Percentiles rank a stretch among this genome's conserved stretches.
Evolutionary conservation across 2,888 invertebrate genomes (phyloP).

Genomic region (Poecilobothrus nobilitatus): DNA sequence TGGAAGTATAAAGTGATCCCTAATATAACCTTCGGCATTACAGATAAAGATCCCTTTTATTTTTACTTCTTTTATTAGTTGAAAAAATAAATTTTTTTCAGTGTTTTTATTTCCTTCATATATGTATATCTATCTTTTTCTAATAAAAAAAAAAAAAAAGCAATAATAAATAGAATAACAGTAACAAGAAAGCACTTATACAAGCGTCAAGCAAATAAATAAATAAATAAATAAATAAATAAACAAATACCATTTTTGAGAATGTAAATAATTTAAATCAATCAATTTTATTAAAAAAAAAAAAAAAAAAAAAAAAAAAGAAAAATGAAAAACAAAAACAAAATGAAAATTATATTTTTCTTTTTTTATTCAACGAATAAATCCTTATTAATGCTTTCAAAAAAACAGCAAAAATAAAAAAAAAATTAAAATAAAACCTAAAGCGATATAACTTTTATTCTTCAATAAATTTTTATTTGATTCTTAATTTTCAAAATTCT

Average conservation of each 20-base stretch:
- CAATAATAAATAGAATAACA: neutral
- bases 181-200: neutral
- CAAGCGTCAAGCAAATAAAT: neutral
- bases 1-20: neutral
- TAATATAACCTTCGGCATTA: neutral
- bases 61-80: no score
- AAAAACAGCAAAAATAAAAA: no score
- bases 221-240: neutral
- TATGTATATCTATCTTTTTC: no score
- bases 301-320: neutral
- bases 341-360: neutral
- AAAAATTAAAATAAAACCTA: neutral
- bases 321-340: neutral
- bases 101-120: no score
- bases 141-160: no score
- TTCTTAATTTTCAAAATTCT: neutral
- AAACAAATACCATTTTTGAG: neutral
- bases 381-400: neutral
- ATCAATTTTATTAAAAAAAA: neutral
- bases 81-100: no score
- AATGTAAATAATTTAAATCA: slow-evolving; percentile 6
- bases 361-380: slow-evolving; percentile 2
- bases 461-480: slow-evolving; percentile 2
- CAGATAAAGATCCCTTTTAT: neutral
- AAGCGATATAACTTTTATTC: neutral